Conservation (phyloP, 2,797 vertebrate genomes). For the Masticophis lateralis region DNA sequence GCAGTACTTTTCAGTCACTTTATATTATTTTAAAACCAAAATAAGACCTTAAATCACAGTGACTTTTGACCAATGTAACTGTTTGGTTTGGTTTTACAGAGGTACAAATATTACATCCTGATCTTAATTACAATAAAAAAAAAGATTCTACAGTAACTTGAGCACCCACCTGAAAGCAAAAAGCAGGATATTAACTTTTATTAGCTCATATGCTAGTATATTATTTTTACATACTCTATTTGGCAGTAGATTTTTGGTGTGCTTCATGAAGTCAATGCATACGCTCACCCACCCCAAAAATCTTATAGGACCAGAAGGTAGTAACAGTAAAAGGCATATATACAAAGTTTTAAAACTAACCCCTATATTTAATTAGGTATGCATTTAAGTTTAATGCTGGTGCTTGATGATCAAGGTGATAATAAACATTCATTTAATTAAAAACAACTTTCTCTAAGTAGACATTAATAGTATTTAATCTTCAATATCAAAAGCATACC, state of each 20-base stretch:
- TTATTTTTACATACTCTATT: not conserved
- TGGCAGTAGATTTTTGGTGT: not conserved
- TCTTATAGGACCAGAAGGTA: not conserved
- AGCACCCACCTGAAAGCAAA: not conserved
- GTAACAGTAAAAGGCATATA: not conserved
- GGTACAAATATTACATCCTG: not conserved
- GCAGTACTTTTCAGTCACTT: not conserved
- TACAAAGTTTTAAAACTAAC: not conserved
- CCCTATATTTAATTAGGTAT: not conserved
- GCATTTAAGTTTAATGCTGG: not conserved
- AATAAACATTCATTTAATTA: not conserved
- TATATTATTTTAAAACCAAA: not conserved
- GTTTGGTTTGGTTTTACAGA: not conserved
- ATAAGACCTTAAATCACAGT: not conserved
- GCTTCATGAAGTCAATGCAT: not conserved
- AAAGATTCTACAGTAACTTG: not conserved
- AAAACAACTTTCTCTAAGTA: not conserved
- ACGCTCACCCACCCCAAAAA: not conserved
- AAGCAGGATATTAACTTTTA: not conserved
- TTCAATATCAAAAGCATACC: slow-evolving; percentile 71
- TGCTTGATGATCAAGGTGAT: not conserved
- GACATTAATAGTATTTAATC: slow-evolving; percentile 40
- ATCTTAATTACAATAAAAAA: not conserved
- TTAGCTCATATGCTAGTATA: not conserved
- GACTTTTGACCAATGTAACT: not conserved